Evolutionary conservation across 2,888 invertebrate genomes (phyloP).

Genomic region (Plebejus melissa): DNA sequence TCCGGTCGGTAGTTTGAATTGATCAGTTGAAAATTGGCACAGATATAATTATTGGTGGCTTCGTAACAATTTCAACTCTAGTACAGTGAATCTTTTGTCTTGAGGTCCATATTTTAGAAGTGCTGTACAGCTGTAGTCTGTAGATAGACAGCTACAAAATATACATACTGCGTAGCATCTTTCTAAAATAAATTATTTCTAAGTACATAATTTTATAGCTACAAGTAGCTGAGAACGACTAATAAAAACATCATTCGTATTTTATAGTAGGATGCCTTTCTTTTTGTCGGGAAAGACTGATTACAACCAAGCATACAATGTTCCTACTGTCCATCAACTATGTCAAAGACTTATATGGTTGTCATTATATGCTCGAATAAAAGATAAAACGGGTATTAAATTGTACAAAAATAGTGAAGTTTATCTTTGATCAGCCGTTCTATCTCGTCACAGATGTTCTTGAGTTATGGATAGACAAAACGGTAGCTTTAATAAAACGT

Average conservation of each 20-base stretch:
- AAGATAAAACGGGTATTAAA: not conserved
- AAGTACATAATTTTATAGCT: too few species aligned
- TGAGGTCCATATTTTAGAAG: not conserved
- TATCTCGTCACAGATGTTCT: conserved; percentile 33
- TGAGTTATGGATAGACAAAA: conserved; percentile 35
- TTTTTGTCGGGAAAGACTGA: too few species aligned
- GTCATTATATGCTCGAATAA: not conserved
- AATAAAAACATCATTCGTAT: too few species aligned
- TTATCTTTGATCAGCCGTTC: conserved; percentile 21
- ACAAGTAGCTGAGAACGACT: too few species aligned
- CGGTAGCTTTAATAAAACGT: conserved; percentile 13
- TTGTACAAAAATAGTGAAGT: conserved; percentile 20
- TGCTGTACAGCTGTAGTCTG: too few species aligned
- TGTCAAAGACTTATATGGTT: not conserved
- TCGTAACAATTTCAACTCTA: not conserved
- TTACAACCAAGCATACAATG: not conserved
- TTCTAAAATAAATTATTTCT: too few species aligned
- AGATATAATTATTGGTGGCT: not conserved
- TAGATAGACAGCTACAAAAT: too few species aligned
- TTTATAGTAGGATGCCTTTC: too few species aligned
- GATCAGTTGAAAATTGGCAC: conserved; percentile 15
- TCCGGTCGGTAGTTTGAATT: not conserved
- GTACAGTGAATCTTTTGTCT: not conserved
- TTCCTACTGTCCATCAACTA: not conserved
- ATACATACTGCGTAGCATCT: not conserved